A percentile compares a stretch with the other conserved stretches of the same genome.
Conservation (phyloP, 2,888 invertebrate species). For the Caenorhabditis sp. region DNA sequence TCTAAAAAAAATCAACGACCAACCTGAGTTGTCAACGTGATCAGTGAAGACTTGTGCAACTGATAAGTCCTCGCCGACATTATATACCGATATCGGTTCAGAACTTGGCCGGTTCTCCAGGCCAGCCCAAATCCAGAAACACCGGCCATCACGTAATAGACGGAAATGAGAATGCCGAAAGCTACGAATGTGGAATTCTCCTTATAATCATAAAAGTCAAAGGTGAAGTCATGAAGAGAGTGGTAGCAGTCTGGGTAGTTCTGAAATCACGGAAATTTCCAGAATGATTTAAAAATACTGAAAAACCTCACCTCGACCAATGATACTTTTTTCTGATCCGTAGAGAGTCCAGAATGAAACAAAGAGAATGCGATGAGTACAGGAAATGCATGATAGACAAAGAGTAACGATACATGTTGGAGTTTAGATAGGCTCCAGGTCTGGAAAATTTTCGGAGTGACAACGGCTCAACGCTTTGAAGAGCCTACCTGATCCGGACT, state of each 20-base stretch:
- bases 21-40: constrained; percentile 50
- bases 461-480: no score
- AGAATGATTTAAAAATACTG: no score
- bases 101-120: constrained; percentile 47
- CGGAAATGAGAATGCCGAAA: constrained; percentile 41
- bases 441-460: constrained; percentile 28
- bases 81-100: constrained; percentile 48
- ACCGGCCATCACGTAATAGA: constrained; percentile 50
- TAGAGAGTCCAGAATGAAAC: constrained; percentile 36
- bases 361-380: constrained; percentile 45
- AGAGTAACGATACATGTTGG: neutral
- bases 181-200: constrained; percentile 43
- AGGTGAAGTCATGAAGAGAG: constrained; percentile 47
- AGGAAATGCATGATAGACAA: constrained; percentile 46
- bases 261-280: no score
- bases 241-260: constrained; percentile 51
- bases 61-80: constrained; percentile 52
- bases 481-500: constrained; percentile 28
- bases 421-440: constrained; percentile 32
- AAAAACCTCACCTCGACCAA: neutral
- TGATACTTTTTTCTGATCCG: constrained; percentile 40
- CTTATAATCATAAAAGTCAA: constrained; percentile 54
- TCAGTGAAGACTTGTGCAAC: constrained; percentile 35
- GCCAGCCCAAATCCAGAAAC: constrained; percentile 37
- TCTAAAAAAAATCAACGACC: no score